These are phyloP conservation scores for Heliconius ismenius DNA, from an alignment of 2,888 invertebrate species.

Conservation along the genomic window DNA sequence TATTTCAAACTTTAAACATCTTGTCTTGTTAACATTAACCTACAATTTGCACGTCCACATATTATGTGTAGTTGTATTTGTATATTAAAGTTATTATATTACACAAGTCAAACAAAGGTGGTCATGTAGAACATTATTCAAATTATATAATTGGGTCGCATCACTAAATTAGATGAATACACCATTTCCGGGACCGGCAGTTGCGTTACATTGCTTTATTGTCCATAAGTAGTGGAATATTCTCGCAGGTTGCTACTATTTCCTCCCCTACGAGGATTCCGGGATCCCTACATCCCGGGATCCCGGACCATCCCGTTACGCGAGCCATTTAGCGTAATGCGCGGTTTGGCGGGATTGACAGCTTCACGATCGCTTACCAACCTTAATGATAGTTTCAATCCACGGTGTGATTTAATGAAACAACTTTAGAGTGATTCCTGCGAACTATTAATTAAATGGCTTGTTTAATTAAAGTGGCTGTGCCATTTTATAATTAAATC, in stretches of 20 bases:
- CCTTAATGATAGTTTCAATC: slow-evolving; percentile 67
- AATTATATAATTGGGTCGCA: slow-evolving; percentile 36
- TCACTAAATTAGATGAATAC: slow-evolving; percentile 54
- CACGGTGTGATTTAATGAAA: slow-evolving; percentile 60
- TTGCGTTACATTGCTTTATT: slow-evolving; percentile 72
- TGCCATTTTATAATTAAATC: not conserved
- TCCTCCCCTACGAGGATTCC: slow-evolving; percentile 59
- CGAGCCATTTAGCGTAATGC: slow-evolving; percentile 80
- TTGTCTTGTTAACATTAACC: too few species aligned
- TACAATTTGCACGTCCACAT: not conserved
- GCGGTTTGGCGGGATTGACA: slow-evolving; percentile 79
- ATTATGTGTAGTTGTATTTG: not conserved
- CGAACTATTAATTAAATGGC: slow-evolving; percentile 42
- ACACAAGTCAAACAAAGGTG: slow-evolving; percentile 18
- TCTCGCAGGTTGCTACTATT: slow-evolving; percentile 66
- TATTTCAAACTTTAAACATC: not conserved
- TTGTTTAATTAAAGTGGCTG: not conserved
- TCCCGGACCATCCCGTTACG: slow-evolving; percentile 61
- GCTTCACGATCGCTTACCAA: slow-evolving; percentile 52
- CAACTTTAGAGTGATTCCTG: slow-evolving; percentile 42
- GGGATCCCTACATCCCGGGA: slow-evolving; percentile 47
- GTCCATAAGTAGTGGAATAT: slow-evolving; percentile 68
- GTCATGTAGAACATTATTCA: slow-evolving; percentile 29
- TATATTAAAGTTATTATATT: not conserved
- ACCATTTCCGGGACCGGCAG: slow-evolving; percentile 65